Base-by-base conservation (phyloP, 2,888 invertebrate species). In the Perithous albicinctus region DNA sequence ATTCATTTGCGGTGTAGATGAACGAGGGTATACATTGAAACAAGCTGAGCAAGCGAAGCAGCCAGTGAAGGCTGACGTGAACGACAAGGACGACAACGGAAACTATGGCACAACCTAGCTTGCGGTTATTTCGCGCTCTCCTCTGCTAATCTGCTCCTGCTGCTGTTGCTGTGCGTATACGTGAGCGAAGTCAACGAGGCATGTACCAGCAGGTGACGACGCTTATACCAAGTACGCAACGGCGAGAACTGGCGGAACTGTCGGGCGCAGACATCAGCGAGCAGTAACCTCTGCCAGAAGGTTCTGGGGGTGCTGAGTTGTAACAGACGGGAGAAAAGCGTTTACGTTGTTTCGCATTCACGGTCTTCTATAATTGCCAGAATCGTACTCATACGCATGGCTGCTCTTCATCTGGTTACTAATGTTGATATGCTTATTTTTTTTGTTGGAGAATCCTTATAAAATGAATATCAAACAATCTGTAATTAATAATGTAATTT, bases 181-280 rank as follows among this genome's bases (percentile, higher is more conserved):
- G 54, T n/a, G n/a, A 79, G 43, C 80, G 80, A 74, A 86, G 85
- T 88, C 88, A 87, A 83, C 88, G 85, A 80, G 85, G 85, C 89
- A 85, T 88, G 84, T 83, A 85, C 48, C 85, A 83, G 85, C 85
- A 88, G 87, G 87, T 87, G 88, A 90, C 88, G 89, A 91, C 87
- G 87, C 87, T 88, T 85, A 85, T 82, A 82, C 83, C 84, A 84
- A 85, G 86, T 84, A 78, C 84, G 82, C 85, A 84, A 86, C 86
- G 84, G 85, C 54, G 83, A 78, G 76, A 75, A 86, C 78, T 76
- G 76, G 84, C 67, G 80, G 85, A 87, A 87, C 88, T 87, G 87
- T 88, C 86, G 88, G 74, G 76, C 35, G 82, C 82, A 82, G 79
- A 79, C 72, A 82, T 82, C 82, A 78, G 20, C 82, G 43, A 74